Percentiles rank a stretch among this genome's conserved stretches.
Conservation (phyloP, 2,113 vertebrate species). For the Shinisaurus crocodilurus region DNA sequence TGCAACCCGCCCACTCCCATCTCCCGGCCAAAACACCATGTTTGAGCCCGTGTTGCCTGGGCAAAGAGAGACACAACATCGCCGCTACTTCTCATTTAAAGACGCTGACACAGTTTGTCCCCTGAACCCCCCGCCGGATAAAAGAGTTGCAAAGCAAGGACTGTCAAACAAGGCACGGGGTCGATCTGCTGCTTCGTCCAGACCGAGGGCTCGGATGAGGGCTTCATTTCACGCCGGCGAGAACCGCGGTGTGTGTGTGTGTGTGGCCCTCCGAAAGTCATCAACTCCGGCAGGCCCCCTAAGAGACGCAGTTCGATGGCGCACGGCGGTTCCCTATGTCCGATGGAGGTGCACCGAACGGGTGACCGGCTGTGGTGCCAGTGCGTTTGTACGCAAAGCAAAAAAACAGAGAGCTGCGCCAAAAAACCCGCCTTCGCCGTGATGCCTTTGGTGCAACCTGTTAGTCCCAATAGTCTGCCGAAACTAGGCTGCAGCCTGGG, state of each 20-base stretch:
- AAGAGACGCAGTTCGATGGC: too few relatives aligned
- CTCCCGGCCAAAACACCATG: constrained; percentile 23
- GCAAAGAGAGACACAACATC: constrained; percentile 41
- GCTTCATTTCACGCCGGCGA: too few relatives aligned
- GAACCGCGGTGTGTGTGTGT: too few relatives aligned
- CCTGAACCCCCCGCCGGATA: neutral
- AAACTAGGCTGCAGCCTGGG: neutral
- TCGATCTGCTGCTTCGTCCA: neutral
- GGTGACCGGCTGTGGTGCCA: too few relatives aligned
- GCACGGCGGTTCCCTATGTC: too few relatives aligned
- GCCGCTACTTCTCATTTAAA: neutral
- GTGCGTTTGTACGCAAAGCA: too few relatives aligned
- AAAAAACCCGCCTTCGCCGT: neutral
- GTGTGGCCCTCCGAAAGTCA: too few relatives aligned
- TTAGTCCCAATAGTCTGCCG: neutral
- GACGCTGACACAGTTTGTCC: neutral
- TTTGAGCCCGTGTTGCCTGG: constrained; percentile 49
- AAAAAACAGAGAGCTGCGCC: too few relatives aligned
- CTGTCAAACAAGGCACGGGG: neutral
- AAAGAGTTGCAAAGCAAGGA: constrained; percentile 29
- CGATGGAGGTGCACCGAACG: too few relatives aligned
- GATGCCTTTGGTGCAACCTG: neutral
- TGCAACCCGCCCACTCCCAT: neutral
- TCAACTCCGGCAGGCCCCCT: too few relatives aligned
- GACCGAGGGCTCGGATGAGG: neutral